A percentile compares a stretch with the other conserved stretches of the same genome.
phyloP scores from a whole-genome alignment of 1,140 invertebrate species.

The Batillaria attramentaria region DNA sequence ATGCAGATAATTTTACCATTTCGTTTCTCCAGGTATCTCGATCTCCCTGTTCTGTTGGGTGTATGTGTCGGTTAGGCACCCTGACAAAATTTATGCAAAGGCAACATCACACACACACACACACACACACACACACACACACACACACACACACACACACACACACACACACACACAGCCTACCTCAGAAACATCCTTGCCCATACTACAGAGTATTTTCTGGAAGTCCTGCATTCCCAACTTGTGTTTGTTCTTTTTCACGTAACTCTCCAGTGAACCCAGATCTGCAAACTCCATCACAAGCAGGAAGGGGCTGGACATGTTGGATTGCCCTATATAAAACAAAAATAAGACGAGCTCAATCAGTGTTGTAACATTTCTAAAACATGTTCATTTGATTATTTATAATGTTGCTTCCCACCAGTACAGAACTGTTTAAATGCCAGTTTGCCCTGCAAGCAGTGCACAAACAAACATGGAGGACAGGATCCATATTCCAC shows the following conservation, averaged over 20 bases:
- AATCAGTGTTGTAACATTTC: too few relatives aligned
- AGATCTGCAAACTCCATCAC: constrained; percentile 23
- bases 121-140: too few relatives aligned
- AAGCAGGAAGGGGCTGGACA: neutral
- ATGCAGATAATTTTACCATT: neutral
- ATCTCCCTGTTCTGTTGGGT: neutral
- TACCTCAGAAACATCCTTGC: constrained; percentile 9
- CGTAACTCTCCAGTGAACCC: constrained; percentile 15
- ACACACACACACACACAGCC: neutral
- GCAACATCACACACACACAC: too few relatives aligned
- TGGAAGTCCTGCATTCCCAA: neutral
- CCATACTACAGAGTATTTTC: neutral
- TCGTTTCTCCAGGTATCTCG: neutral
- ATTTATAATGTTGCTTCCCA: too few relatives aligned
- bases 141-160: neutral
- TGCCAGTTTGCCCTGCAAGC: too few relatives aligned
- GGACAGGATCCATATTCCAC: too few relatives aligned
- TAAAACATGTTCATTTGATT: too few relatives aligned
- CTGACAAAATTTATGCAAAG: too few relatives aligned
- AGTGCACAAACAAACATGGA: too few relatives aligned
- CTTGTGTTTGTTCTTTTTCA: neutral
- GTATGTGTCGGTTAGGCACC: neutral
- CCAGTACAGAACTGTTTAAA: too few relatives aligned
- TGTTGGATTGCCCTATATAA: too few relatives aligned
- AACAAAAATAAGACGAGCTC: too few relatives aligned